phyloP scores from a whole-genome alignment of 2,888 invertebrate genomes.

The Nemapogon koenigi region DNA sequence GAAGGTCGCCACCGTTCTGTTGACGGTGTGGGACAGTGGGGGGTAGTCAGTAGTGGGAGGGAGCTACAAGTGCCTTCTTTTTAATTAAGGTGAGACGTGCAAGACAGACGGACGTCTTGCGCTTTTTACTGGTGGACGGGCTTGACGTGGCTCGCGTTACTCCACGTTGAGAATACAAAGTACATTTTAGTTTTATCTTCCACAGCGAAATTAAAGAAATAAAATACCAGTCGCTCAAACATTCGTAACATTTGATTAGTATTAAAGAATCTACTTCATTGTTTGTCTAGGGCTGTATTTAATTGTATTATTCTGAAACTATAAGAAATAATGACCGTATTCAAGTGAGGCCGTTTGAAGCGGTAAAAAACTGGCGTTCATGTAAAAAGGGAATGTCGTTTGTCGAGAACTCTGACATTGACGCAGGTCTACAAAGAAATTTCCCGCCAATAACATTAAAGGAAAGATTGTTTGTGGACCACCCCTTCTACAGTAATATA shows the following conservation, averaged over 20 bases:
- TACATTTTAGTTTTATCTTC: background rate
- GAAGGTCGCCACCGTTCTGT: slow-evolving; percentile 15
- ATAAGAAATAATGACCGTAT: no score
- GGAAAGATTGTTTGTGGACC: slow-evolving; percentile 17
- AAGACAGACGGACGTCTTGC: slow-evolving; percentile 8
- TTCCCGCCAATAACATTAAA: slow-evolving; percentile 22
- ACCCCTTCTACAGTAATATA: slow-evolving; percentile 6
- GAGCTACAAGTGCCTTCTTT: slow-evolving; percentile 4
- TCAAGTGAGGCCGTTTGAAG: slow-evolving; percentile 7
- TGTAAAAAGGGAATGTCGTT: slow-evolving; percentile 11
- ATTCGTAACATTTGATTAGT: no score
- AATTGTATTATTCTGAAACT: no score
- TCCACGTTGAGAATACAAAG: slow-evolving; percentile 7
- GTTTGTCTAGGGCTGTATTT: no score
- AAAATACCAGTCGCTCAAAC: no score
- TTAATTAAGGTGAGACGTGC: slow-evolving; percentile 11
- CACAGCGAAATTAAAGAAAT: no score
- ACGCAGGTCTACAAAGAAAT: slow-evolving; percentile 22
- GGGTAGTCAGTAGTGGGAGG: background rate
- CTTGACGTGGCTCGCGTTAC: background rate
- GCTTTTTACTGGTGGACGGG: slow-evolving; percentile 4
- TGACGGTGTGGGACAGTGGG: slow-evolving; percentile 9
- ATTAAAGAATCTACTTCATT: no score
- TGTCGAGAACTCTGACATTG: slow-evolving; percentile 22
- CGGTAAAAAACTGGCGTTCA: slow-evolving; percentile 8